phyloP scores from a whole-genome alignment of 2,797 vertebrate species.

The Intellagama lesueurii region DNA sequence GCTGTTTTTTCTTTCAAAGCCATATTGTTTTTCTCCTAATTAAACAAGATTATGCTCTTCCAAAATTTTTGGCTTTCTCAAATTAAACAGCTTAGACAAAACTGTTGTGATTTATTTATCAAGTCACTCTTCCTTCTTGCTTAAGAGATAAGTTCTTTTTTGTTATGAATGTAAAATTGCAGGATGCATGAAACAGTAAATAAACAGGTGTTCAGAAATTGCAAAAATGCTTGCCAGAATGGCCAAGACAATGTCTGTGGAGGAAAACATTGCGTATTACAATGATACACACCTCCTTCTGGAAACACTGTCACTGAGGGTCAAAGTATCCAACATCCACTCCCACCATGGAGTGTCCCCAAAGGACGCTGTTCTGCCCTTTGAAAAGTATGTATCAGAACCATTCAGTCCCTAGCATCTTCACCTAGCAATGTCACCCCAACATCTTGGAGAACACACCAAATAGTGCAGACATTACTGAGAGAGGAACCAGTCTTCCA shows the following conservation, averaged over 20 bases:
- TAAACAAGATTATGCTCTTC: conserved; percentile 9
- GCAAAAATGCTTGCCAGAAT: not conserved
- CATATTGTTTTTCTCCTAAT: conserved; percentile 22
- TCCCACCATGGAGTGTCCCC: not conserved
- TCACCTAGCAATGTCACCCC: not conserved
- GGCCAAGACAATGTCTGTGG: not conserved
- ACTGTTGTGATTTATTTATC: not conserved
- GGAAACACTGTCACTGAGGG: not conserved
- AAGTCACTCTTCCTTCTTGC: not conserved
- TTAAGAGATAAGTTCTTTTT: not conserved
- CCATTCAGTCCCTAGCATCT: not conserved
- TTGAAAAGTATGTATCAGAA: not conserved
- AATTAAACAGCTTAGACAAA: conserved; percentile 17
- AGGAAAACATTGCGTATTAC: not conserved
- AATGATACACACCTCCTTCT: not conserved
- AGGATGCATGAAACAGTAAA: not conserved
- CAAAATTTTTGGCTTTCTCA: not conserved
- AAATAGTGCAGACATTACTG: not conserved
- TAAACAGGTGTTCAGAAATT: not conserved
- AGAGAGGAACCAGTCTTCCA: too few species aligned
- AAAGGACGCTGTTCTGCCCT: too few species aligned
- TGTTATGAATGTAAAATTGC: not conserved
- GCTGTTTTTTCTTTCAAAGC: conserved; percentile 6
- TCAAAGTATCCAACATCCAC: not conserved
- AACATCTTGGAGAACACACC: not conserved